Base-by-base conservation (phyloP, 2,888 invertebrate species). In the Anticlea derivata region DNA sequence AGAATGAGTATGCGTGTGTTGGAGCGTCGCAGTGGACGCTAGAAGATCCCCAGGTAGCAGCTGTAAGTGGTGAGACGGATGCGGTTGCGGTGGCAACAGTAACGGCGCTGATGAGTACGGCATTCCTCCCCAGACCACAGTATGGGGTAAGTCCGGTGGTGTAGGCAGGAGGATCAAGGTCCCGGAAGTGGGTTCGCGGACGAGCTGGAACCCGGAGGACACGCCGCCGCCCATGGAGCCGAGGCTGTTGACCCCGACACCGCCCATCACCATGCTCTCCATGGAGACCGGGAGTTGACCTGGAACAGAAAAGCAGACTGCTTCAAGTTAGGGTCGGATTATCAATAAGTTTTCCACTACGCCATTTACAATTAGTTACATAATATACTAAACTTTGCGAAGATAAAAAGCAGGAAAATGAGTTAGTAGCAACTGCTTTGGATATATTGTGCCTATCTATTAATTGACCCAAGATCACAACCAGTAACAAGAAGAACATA, bases 121-220 rank as follows among this genome's bases (percentile, higher is more conserved):
- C 75, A 94, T 92, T 66, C 94, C 93, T 27, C 95, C 95, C 95
- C 95, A 95, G 11, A 95, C 93, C 33, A 95, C 94, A 0, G 95
- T 92, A 75, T 95, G 94, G 59, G 94, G 94, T 58, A 95, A 86
- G 70, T 94, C 94, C 1, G 82, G 94, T 34, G 95, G 93, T 26
- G 96, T 92, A 34, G 96, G 96, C 65, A 96, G 92, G 58, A 96
- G 93, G 60, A 96, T 92, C 55, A 96, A 91, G 65, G 96, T 96
- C 34, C 97, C 97, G 2, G 96, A 95, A 12, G 95, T 92, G 22
- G 97, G 96, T 78, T 97, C 97, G 58, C 97, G 93, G 40, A 96
- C 95, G 72, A 97, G 92, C 85, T 97, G 97, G 83, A 95, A 96
- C 50, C 97, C 97, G 91, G 94, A 89, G 83, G 93, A 75, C 91